Percentiles rank a stretch among this genome's conserved stretches.
These are phyloP conservation scores for Drosophila maculinotata DNA, from an alignment of 2,888 invertebrate species.

Conservation along the genomic window DNA sequence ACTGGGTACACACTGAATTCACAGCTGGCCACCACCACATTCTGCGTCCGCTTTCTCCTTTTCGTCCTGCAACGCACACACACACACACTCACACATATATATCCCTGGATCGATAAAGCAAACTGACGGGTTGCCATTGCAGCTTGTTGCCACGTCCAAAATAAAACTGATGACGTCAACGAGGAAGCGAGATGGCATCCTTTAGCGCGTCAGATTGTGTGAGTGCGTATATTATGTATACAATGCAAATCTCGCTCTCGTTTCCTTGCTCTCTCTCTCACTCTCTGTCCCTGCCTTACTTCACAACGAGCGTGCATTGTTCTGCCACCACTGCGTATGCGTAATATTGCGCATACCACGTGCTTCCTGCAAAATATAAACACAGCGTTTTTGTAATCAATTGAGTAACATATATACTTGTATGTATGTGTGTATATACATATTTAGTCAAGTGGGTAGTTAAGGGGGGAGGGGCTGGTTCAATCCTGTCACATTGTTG, in stretches of 20 bases:
- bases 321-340: slow-evolving; percentile 48
- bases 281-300: background rate
- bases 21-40: slow-evolving; percentile 30
- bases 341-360: slow-evolving; percentile 54
- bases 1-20: slow-evolving; percentile 24
- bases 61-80: slow-evolving; percentile 30
- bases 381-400: slow-evolving; percentile 23
- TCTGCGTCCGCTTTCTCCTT: background rate
- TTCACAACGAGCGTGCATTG: slow-evolving; percentile 4
- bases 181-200: slow-evolving; percentile 64
- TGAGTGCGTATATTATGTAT: slow-evolving; percentile 16
- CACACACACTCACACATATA: slow-evolving; percentile 11
- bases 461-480: no score
- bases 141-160: slow-evolving; percentile 72
- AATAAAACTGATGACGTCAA: slow-evolving; percentile 80
- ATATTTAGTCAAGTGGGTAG: no score
- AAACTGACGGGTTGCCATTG: slow-evolving; percentile 25
- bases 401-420: background rate
- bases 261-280: slow-evolving; percentile 13
- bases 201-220: slow-evolving; percentile 6
- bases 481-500: no score
- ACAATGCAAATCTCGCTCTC: slow-evolving; percentile 1
- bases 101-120: slow-evolving; percentile 66
- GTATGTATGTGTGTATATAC: background rate
- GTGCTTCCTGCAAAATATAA: slow-evolving; percentile 46